These are phyloP conservation scores for Saxicola maurus DNA, from an alignment of 2,797 vertebrate species.

Conservation along the genomic window DNA sequence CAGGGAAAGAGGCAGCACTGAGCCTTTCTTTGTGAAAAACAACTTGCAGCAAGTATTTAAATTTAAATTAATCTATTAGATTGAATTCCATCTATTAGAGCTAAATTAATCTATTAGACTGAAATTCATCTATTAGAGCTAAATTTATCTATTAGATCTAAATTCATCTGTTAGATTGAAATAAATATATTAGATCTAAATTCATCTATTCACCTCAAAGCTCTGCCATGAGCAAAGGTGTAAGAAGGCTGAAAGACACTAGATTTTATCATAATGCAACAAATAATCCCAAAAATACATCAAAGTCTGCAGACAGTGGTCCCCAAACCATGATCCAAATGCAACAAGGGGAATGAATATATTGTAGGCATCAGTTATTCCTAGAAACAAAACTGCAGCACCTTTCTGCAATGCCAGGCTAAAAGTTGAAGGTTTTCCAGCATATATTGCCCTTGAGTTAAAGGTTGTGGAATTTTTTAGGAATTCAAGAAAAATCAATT, in stretches of 20 bases:
- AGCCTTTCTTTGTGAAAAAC: neutral
- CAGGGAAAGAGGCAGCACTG: neutral
- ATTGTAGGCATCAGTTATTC: neutral
- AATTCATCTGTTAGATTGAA: too few species aligned
- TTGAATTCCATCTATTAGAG: too few species aligned
- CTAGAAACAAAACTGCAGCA: neutral
- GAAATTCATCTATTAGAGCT: too few species aligned
- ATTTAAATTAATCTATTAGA: neutral
- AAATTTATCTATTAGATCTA: fast-evolving
- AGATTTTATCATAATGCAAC: neutral
- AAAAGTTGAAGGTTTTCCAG: neutral
- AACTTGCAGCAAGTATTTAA: neutral
- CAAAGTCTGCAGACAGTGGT: neutral
- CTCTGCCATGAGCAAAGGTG: neutral
- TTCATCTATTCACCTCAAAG: neutral
- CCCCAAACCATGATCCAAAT: neutral
- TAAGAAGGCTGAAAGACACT: neutral
- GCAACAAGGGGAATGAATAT: neutral
- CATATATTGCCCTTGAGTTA: neutral
- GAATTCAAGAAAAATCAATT: neutral
- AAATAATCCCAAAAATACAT: neutral
- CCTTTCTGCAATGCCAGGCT: neutral
- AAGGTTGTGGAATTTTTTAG: neutral
- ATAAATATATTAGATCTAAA: neutral
- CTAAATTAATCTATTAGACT: neutral